Evolutionary conservation across 2,797 vertebrate species (phyloP).

Genomic region (Tangara arthus): DNA sequence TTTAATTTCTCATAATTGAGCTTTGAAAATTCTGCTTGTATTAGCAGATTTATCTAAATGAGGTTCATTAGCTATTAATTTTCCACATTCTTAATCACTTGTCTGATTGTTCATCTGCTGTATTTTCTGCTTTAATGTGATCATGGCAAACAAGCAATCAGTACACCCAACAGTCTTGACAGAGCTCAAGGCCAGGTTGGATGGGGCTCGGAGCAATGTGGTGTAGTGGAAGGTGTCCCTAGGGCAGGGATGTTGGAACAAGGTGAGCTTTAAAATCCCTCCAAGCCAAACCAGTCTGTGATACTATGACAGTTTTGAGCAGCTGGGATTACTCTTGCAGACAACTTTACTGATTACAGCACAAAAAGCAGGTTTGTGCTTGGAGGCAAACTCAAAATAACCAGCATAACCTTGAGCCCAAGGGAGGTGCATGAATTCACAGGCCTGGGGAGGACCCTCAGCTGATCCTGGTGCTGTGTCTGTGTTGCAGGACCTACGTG

Average conservation of each 20-base stretch:
- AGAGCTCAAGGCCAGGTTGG: neutral
- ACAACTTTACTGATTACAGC: neutral
- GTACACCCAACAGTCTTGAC: neutral
- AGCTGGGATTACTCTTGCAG: neutral
- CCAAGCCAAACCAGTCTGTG: neutral
- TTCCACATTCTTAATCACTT: neutral
- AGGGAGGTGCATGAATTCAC: neutral
- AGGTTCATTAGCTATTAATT: slow-evolving; percentile 16
- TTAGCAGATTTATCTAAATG: neutral
- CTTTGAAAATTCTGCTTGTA: neutral
- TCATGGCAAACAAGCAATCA: neutral
- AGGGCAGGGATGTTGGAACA: neutral
- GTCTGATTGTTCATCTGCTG: neutral
- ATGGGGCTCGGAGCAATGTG: neutral
- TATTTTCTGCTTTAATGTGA: neutral
- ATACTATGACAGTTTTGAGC: neutral
- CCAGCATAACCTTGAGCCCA: accelerated
- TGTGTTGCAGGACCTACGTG: slow-evolving; percentile 79
- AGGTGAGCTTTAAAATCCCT: neutral
- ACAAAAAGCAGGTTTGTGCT: neutral
- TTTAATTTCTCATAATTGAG: neutral
- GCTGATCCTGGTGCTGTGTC: neutral
- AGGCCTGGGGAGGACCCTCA: neutral
- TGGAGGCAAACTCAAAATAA: neutral
- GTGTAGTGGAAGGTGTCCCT: neutral